These are phyloP conservation scores for Chironomus tepperi DNA, from an alignment of 1,140 invertebrate species.

Conservation along the genomic window DNA sequence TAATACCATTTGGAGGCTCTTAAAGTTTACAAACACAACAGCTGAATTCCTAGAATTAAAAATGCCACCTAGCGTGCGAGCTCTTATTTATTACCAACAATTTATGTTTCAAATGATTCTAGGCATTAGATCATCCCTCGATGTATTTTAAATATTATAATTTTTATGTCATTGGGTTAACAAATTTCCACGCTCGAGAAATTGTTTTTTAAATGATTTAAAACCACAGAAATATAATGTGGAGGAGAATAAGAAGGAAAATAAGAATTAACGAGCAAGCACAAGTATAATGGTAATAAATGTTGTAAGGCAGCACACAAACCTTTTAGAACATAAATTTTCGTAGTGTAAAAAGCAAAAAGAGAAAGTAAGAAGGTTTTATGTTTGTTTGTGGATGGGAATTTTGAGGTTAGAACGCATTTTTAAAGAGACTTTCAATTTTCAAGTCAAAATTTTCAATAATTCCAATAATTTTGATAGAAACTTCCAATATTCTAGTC, in stretches of 20 bases:
- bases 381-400: no score
- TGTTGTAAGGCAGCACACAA: no score
- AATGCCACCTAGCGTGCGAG: background rate
- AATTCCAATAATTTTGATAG: no score
- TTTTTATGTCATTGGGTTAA: constrained; percentile 11
- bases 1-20: background rate
- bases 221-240: background rate
- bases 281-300: background rate
- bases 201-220: constrained; percentile 4
- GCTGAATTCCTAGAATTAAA: background rate
- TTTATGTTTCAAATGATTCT: background rate
- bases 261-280: background rate
- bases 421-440: no score
- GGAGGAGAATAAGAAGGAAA: background rate
- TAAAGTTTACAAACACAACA: background rate
- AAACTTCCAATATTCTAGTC: no score
- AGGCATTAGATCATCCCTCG: background rate
- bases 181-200: background rate
- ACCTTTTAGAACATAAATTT: no score
- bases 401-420: no score
- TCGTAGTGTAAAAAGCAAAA: background rate
- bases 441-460: no score
- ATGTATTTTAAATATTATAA: background rate
- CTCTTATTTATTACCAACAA: background rate
- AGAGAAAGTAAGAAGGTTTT: background rate